Evolutionary conservation across 1,140 invertebrate genomes (phyloP).

Genomic region (Drosophila sechellia): DNA sequence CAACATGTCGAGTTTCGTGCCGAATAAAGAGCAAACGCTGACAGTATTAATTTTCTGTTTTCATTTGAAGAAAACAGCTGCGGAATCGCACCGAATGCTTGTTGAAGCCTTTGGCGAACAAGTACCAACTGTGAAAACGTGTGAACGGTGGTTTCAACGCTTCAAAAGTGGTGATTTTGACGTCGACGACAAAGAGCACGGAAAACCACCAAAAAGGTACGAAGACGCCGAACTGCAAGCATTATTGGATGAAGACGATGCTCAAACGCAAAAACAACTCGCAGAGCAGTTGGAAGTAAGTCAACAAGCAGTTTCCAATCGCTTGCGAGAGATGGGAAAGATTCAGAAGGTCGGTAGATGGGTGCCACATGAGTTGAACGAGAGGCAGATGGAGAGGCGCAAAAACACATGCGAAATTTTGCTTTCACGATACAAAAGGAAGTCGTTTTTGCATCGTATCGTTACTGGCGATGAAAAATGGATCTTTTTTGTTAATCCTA

Average conservation of each 20-base stretch:
- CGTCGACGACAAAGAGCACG: too few relatives aligned
- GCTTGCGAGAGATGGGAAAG: not conserved
- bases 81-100: too few relatives aligned
- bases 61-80: too few relatives aligned
- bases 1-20: too few relatives aligned
- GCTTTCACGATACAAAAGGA: conserved; percentile 15
- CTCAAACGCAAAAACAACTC: not conserved
- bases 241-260: not conserved
- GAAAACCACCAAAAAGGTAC: too few relatives aligned
- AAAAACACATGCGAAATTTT: conserved; percentile 16
- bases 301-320: not conserved
- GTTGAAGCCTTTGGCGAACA: too few relatives aligned
- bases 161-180: too few relatives aligned
- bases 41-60: too few relatives aligned
- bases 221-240: not conserved
- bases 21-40: too few relatives aligned
- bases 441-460: conserved; percentile 31
- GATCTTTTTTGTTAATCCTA: conserved; percentile 15
- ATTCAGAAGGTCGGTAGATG: not conserved
- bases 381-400: not conserved
- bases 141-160: too few relatives aligned
- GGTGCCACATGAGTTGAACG: not conserved
- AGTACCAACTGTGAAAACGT: too few relatives aligned
- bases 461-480: conserved; percentile 55
- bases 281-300: not conserved